Percentiles rank a stretch among this genome's conserved stretches.
phyloP scores from a whole-genome alignment of 2,797 vertebrate species.

The Rhinogobio ventralis region DNA sequence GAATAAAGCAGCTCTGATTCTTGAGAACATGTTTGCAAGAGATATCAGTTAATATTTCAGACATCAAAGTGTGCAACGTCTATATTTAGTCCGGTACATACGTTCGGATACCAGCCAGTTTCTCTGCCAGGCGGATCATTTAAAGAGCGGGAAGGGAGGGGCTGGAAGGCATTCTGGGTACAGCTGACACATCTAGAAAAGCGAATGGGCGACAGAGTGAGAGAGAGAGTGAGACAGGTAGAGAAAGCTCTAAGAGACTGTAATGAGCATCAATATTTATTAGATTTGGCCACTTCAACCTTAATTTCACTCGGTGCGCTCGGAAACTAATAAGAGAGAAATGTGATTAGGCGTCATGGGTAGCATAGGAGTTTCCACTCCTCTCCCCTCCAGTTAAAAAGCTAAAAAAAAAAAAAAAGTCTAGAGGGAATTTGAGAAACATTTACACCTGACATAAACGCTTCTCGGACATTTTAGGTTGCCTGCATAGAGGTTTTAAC shows the following conservation, averaged over 20 bases:
- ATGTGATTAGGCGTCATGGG: constrained; percentile 74
- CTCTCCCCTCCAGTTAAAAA: constrained; percentile 65
- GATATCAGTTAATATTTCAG: constrained; percentile 24
- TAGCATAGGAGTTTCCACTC: constrained; percentile 62
- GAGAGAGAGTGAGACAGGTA: constrained; percentile 63
- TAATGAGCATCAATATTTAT: constrained; percentile 83
- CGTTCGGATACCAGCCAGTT: constrained; percentile 17
- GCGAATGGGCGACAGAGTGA: constrained; percentile 28
- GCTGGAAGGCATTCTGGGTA: constrained; percentile 48
- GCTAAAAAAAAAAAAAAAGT: not conserved
- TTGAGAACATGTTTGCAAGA: not conserved
- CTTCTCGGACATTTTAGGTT: not conserved
- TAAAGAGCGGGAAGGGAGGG: constrained; percentile 43
- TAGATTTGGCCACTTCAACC: constrained; percentile 76
- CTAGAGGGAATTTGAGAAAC: constrained; percentile 18
- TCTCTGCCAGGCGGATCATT: constrained; percentile 33
- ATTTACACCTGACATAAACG: not conserved
- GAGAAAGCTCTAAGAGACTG: constrained; percentile 58
- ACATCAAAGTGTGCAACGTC: not conserved
- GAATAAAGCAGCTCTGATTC: not conserved
- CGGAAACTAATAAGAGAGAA: constrained; percentile 78
- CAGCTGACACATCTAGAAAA: constrained; percentile 61
- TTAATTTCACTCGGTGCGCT: constrained; percentile 68
- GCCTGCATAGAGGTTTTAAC: not conserved
- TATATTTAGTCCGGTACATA: constrained; percentile 33